These are phyloP conservation scores for Girardinus metallicus DNA, from an alignment of 2,797 vertebrate species.

Conservation along the genomic window DNA sequence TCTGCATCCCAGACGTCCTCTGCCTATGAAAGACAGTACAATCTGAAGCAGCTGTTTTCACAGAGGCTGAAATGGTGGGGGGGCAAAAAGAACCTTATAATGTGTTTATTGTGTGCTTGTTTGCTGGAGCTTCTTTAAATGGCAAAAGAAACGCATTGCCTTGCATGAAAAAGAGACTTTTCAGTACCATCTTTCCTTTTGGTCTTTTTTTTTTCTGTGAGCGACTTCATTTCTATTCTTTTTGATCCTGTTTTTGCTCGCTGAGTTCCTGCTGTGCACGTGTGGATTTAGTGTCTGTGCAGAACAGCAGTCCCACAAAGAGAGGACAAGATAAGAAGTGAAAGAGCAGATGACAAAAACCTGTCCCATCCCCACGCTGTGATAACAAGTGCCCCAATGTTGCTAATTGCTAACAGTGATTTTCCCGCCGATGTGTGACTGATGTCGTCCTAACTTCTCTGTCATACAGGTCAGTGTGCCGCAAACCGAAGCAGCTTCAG, in stretches of 20 bases:
- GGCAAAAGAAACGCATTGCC: background rate
- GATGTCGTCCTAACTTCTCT: constrained; percentile 62
- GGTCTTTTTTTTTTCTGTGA: constrained; percentile 5
- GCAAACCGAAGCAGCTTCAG: constrained; percentile 52
- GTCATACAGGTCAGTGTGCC: constrained; percentile 60
- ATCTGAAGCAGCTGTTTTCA: constrained; percentile 32
- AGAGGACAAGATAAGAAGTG: background rate
- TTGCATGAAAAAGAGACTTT: constrained; percentile 21
- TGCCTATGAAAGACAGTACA: constrained; percentile 15
- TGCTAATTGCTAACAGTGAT: constrained; percentile 21
- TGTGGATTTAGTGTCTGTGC: constrained; percentile 17
- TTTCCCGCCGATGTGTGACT: constrained; percentile 36
- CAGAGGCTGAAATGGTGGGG: background rate
- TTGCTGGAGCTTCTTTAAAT: constrained; percentile 6
- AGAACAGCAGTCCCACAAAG: constrained; percentile 24
- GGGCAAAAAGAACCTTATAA: background rate
- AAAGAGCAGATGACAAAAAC: background rate
- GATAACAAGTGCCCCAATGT: constrained; percentile 16
- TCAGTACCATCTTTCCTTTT: constrained; percentile 8
- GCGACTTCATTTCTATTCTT: constrained; percentile 5
- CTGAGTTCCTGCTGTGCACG: constrained; percentile 1
- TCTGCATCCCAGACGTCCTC: background rate
- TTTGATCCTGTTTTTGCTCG: constrained; percentile 22
- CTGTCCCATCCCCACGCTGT: background rate
- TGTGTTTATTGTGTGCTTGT: background rate